phyloP scores from a whole-genome alignment of 1,140 invertebrate species.

The Orchestia grillus region DNA sequence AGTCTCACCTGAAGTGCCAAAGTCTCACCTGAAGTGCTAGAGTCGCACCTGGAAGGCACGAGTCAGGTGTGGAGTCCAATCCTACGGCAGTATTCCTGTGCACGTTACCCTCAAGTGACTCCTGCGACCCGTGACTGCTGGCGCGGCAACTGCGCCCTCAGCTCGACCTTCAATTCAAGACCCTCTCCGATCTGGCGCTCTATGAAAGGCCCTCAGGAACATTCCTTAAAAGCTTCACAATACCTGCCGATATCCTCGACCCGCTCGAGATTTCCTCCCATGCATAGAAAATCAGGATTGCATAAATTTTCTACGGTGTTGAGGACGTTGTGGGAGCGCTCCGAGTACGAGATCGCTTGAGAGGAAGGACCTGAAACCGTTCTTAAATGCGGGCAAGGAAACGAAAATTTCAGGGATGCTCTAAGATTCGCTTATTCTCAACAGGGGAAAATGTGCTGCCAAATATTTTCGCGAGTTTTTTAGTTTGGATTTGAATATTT shows the following conservation, averaged over 20 bases:
- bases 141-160: not conserved
- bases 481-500: not conserved
- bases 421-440: not conserved
- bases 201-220: not conserved
- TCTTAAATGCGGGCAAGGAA: not conserved
- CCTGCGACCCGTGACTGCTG: not conserved
- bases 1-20: not conserved
- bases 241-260: not conserved
- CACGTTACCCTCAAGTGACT: not conserved
- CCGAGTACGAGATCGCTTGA: not conserved
- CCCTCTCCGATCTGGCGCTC: not conserved
- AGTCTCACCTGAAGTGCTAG: not conserved
- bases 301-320: not conserved
- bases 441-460: not conserved
- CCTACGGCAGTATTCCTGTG: not conserved
- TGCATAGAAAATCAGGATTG: not conserved
- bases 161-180: not conserved
- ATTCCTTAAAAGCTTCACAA: slow-evolving; percentile 1
- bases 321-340: not conserved
- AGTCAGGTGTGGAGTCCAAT: too few species aligned
- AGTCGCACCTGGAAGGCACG: not conserved
- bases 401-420: not conserved
- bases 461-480: not conserved
- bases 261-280: not conserved
- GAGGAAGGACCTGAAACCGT: not conserved